These are phyloP conservation scores for Mastigias papua DNA, from an alignment of 30 jellyfish, hydroid and myxozoan genomes.

Conservation along the genomic window DNA sequence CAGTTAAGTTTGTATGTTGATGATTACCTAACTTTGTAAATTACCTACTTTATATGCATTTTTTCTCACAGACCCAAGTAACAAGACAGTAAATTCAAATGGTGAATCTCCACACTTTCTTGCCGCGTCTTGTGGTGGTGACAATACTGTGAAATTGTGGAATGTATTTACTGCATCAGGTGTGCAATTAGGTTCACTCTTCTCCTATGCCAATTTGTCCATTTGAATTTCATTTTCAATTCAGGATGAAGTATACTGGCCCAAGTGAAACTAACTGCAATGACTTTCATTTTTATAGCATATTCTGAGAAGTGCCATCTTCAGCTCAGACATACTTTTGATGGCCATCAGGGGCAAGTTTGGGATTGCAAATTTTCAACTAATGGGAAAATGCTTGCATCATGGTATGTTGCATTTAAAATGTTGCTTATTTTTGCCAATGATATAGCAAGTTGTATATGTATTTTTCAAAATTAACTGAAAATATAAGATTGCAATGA, in stretches of 20 bases:
- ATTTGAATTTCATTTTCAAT: too few relatives aligned
- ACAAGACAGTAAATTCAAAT: conserved; percentile 19
- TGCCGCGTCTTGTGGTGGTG: conserved; percentile 99
- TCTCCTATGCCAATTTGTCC: too few relatives aligned
- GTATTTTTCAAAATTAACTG: too few relatives aligned
- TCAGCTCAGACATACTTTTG: conserved; percentile 59
- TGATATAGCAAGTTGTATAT: too few relatives aligned
- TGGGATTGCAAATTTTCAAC: conserved; percentile 90
- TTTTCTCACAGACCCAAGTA: conserved; percentile 21
- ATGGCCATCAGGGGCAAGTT: conserved; percentile 96
- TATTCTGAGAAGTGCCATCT: conserved; percentile 89
- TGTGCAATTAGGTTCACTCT: background rate
- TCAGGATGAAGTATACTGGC: too few relatives aligned
- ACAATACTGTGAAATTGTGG: conserved; percentile 92
- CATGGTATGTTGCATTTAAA: conserved; percentile 77
- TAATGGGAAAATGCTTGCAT: conserved; percentile 88
- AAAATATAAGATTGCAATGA: too few relatives aligned
- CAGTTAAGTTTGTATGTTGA: too few relatives aligned
- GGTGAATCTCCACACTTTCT: conserved; percentile 94
- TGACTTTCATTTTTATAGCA: conserved; percentile 48
- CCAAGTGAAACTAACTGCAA: background rate
- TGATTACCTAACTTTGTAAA: too few relatives aligned
- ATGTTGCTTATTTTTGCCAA: background rate
- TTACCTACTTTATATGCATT: too few relatives aligned
- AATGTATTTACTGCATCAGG: conserved; percentile 97